phyloP scores from a whole-genome alignment of 1,140 invertebrate genomes.

The Hyposmocoma kahamanoa region DNA sequence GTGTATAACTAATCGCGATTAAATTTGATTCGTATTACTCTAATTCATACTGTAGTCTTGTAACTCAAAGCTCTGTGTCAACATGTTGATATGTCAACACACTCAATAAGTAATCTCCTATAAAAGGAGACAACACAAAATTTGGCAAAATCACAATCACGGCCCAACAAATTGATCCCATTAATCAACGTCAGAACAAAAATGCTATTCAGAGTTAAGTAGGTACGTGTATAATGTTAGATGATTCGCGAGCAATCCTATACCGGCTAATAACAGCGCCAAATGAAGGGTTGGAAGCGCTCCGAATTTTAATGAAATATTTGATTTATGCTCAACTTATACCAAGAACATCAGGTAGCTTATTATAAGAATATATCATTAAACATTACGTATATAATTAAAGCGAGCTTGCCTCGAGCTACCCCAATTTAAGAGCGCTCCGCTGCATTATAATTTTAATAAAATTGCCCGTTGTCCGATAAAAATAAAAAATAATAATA shows the following conservation, averaged over 20 bases:
- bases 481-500: slow-evolving; percentile 46
- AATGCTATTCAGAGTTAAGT: slow-evolving; percentile 41
- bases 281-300: slow-evolving; percentile 59
- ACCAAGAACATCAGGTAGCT: slow-evolving; percentile 62
- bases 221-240: slow-evolving; percentile 23
- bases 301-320: slow-evolving; percentile 70
- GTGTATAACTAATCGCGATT: no score
- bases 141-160: slow-evolving; percentile 25
- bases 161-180: slow-evolving; percentile 37
- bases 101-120: no score
- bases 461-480: slow-evolving; percentile 56
- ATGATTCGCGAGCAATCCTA: slow-evolving; percentile 39
- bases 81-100: no score
- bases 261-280: slow-evolving; percentile 43
- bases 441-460: slow-evolving; percentile 64
- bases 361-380: slow-evolving; percentile 71
- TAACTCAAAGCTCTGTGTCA: no score
- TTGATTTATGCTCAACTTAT: slow-evolving; percentile 72
- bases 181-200: slow-evolving; percentile 57
- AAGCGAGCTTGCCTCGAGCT: slow-evolving; percentile 57
- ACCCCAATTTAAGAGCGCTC: slow-evolving; percentile 58
- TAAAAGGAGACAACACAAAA: no score
- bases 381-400: slow-evolving; percentile 72
- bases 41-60: no score
- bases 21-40: no score